A percentile compares a stretch with the other conserved stretches of the same genome.
These are phyloP conservation scores for Mythimna vitellina DNA, from an alignment of 2,888 invertebrate species.

Conservation along the genomic window DNA sequence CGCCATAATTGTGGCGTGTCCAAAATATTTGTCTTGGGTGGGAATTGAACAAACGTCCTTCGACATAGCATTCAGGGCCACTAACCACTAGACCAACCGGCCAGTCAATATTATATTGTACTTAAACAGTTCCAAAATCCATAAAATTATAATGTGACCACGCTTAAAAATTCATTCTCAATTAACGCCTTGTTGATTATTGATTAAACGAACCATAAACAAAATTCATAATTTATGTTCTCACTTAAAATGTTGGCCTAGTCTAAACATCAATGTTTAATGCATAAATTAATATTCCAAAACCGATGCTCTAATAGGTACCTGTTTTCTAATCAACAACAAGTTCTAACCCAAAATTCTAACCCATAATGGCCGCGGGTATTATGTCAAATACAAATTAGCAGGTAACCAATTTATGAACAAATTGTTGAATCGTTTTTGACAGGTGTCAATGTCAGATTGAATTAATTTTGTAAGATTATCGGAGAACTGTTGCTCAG, in stretches of 20 bases:
- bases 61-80: too few species aligned
- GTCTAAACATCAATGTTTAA: conserved; percentile 32
- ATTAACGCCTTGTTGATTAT: conserved; percentile 2
- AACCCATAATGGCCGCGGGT: conserved; percentile 4
- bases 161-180: conserved; percentile 2
- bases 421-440: conserved; percentile 21
- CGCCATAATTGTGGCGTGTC: too few species aligned
- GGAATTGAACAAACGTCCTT: too few species aligned
- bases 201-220: conserved; percentile 8
- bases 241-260: conserved; percentile 9
- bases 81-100: too few species aligned
- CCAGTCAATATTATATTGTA: not conserved
- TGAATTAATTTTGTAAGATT: conserved; percentile 8
- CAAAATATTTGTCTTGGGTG: too few species aligned
- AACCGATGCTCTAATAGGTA: conserved; percentile 18
- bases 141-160: not conserved
- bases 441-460: conserved; percentile 37
- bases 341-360: conserved; percentile 11
- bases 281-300: conserved; percentile 43
- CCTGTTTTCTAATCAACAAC: conserved; percentile 8
- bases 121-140: not conserved
- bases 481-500: not conserved
- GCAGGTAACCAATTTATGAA: conserved; percentile 17
- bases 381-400: conserved; percentile 31
- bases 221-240: conserved; percentile 26